Evolutionary conservation across 2,113 vertebrate species (phyloP), one percentile per base, ranked within the genome.

Genomic region (Microtus richardsoni): DNA sequence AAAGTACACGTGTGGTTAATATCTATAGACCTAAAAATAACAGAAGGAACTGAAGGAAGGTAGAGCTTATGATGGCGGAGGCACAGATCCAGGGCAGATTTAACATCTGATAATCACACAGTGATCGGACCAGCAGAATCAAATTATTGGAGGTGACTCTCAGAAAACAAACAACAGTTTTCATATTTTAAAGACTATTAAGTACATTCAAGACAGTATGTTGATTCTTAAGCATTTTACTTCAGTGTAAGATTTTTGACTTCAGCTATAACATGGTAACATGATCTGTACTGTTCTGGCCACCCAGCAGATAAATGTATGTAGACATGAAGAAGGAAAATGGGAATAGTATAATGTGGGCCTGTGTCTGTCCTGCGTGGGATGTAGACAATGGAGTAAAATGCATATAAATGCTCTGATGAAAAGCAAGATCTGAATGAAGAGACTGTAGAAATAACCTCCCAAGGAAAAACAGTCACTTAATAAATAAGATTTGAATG

Each of bases 141-240:
- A 12, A 87, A 68, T 70, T 87, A 28, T 41, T 21, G 68, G 28
- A 77, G 4, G 26, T 0, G 64, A 70, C 86, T 11, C 30, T 39
- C 58, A 80, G 71, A 41, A 74, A 26, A 64, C n/a, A 73, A 5
- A 73, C 8, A 14, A 14, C n/a, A 36, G 17, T 24, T 28, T 47
- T 41, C 47, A 54, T 85, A 86, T 16, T 49, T 66, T 85, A 85
- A 66, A 8, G 14, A 73, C 39, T 36, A 74, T 33, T 94, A 44
- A n/a, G 17, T 74, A 86, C 44, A 87, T 30, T 19, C 16, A 5
- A 54, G 26, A 17, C 17, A 88, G 21, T 21, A 44, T 78, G 30
- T 33, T 91, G 78, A 88, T n/a, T 60, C 19, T 80, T 82, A n/a
- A 83, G 77, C 44, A 58, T 71, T 82, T 88, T 73, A 39, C 88